Percentiles rank a stretch among this genome's conserved stretches.
phyloP scores from a whole-genome alignment of 2,797 vertebrate species.

The Tinamus major region DNA sequence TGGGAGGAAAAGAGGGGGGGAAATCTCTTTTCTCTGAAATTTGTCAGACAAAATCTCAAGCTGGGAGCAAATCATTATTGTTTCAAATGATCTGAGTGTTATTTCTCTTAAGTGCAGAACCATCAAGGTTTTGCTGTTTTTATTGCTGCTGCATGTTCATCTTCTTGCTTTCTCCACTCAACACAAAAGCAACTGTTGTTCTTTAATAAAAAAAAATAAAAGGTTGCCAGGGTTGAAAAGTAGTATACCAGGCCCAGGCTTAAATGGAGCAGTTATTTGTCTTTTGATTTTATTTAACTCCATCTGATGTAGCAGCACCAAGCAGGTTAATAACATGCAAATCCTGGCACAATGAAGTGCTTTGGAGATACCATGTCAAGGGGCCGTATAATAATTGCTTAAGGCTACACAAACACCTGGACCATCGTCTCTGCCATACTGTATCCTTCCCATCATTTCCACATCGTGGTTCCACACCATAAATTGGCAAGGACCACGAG shows the following conservation, averaged over 20 bases:
- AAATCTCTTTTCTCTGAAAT: conserved; percentile 46
- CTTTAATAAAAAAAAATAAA: conserved; percentile 21
- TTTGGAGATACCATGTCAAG: conserved; percentile 43
- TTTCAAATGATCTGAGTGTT: conserved; percentile 25
- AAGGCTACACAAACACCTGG: conserved; percentile 4
- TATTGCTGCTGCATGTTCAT: neutral
- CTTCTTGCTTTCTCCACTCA: conserved; percentile 30
- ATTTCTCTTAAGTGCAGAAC: neutral
- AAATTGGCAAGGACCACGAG: conserved; percentile 22
- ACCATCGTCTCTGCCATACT: neutral
- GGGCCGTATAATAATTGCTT: conserved; percentile 3
- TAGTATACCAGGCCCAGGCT: neutral
- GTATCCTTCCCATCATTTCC: conserved; percentile 23
- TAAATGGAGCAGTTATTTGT: neutral
- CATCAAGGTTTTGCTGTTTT: conserved; percentile 19
- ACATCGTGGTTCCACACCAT: neutral
- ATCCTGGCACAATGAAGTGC: conserved; percentile 41
- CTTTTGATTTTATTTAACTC: conserved; percentile 19
- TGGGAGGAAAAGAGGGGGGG: neutral
- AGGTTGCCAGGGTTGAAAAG: conserved; percentile 6
- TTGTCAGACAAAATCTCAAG: conserved; percentile 49
- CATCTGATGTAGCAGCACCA: neutral
- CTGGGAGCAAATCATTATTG: conserved; percentile 21
- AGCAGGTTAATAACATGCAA: conserved; percentile 56
- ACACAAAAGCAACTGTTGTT: conserved; percentile 23